Evolutionary conservation across 1,140 invertebrate genomes (phyloP).

Genomic region (Lepidurus apus): DNA sequence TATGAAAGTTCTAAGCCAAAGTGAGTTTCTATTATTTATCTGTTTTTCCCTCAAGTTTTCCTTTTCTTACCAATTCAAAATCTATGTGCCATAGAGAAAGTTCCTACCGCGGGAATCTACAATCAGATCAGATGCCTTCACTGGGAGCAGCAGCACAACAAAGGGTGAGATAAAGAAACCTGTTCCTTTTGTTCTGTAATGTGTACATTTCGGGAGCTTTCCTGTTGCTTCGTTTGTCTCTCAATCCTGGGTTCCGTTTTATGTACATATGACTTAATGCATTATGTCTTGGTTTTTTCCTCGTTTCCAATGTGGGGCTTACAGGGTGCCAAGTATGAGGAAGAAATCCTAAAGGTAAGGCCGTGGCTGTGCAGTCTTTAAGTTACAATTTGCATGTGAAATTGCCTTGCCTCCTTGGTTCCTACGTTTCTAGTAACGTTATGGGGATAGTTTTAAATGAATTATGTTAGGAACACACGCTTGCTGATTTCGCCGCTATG

Average conservation of each 20-base stretch:
- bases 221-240: background rate
- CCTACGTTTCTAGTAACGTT: background rate
- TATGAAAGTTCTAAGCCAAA: constrained; percentile 64
- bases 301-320: background rate
- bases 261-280: background rate
- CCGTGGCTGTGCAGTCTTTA: background rate
- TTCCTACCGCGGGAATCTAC: constrained; percentile 65
- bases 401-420: background rate
- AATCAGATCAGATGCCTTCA: constrained; percentile 56
- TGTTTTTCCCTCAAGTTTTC: constrained; percentile 28
- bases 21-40: constrained; percentile 45
- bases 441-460: background rate
- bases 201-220: background rate
- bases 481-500: background rate
- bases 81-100: constrained; percentile 53
- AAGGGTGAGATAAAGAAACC: background rate
- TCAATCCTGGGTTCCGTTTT: background rate
- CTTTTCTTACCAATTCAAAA: constrained; percentile 15
- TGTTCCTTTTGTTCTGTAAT: background rate
- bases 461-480: background rate
- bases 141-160: constrained; percentile 45
- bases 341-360: background rate
- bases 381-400: background rate
- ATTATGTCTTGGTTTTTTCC: background rate
- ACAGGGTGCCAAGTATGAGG: constrained; percentile 1